A percentile compares a stretch with the other conserved stretches of the same genome.
Conservation (phyloP, 1,140 invertebrate genomes). For the Neoseiulus cucumeris region DNA sequence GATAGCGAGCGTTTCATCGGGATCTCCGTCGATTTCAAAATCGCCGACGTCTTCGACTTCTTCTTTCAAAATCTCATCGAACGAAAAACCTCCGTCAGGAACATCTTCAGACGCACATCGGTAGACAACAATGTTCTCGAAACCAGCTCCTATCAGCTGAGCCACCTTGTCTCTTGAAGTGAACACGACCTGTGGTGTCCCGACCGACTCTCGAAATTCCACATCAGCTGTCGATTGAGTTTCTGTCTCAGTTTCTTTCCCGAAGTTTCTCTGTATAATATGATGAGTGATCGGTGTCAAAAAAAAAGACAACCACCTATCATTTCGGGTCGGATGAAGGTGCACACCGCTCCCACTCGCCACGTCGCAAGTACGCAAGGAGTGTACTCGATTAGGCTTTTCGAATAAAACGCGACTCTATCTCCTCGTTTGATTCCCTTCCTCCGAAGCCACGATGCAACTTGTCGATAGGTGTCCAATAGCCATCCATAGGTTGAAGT, state of each 20-base stretch:
- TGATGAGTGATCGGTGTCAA: no score
- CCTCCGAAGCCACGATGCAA: not conserved
- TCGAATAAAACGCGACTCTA: not conserved
- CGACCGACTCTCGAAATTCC: not conserved
- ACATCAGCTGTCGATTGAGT: not conserved
- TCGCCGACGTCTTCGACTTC: not conserved
- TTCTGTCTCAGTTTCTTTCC: no score
- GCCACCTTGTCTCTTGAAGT: not conserved
- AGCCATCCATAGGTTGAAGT: not conserved
- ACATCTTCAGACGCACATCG: not conserved
- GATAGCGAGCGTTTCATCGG: not conserved
- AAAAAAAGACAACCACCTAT: no score
- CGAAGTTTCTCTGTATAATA: no score
- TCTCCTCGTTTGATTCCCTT: not conserved
- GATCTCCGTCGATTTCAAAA: not conserved
- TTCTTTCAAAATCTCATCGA: not conserved
- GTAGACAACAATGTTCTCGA: not conserved
- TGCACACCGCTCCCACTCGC: not conserved
- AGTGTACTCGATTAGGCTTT: not conserved
- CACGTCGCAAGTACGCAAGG: not conserved
- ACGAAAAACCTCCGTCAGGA: not conserved
- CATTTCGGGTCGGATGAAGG: not conserved
- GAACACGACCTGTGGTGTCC: not conserved
- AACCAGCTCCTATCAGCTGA: not conserved
- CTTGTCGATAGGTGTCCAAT: not conserved